Evolutionary conservation across 2,113 vertebrate species (phyloP).

Genomic region (Acinonyx jubatus): DNA sequence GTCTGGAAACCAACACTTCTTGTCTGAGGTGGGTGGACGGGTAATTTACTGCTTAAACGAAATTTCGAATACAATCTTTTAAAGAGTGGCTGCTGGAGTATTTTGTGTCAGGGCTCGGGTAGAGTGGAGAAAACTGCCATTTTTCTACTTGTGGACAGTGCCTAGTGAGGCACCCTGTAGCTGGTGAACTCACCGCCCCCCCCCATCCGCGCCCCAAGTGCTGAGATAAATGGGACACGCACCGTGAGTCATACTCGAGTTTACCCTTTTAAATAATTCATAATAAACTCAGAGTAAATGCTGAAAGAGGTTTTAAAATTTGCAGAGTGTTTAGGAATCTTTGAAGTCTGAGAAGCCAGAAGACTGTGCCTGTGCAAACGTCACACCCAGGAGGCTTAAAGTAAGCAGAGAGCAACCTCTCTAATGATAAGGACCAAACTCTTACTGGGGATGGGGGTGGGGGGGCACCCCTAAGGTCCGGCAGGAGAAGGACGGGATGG

Average conservation of each 20-base stretch:
- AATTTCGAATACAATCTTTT: neutral
- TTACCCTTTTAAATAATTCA: constrained; percentile 53
- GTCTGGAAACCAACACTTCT: neutral
- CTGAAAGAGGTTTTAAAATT: constrained; percentile 14
- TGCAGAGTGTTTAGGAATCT: constrained; percentile 35
- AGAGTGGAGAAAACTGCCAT: neutral
- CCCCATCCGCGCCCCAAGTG: neutral
- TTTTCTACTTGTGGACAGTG: neutral
- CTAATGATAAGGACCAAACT: rapidly evolving
- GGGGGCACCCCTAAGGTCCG: neutral
- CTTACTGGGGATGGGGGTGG: neutral
- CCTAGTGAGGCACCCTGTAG: neutral
- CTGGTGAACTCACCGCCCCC: neutral
- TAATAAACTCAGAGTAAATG: constrained; percentile 61
- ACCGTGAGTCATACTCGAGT: neutral
- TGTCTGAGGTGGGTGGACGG: neutral
- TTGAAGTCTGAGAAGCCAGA: constrained; percentile 52
- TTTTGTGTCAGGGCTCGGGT: neutral
- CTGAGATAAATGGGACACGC: neutral
- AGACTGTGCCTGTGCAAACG: neutral
- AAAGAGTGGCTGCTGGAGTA: neutral
- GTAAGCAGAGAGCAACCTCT: neutral
- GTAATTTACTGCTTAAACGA: neutral
- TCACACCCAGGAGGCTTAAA: neutral
- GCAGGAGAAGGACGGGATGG: rapidly evolving